phyloP scores from a whole-genome alignment of 2,113 vertebrate genomes.

The Orthonyx spaldingii region DNA sequence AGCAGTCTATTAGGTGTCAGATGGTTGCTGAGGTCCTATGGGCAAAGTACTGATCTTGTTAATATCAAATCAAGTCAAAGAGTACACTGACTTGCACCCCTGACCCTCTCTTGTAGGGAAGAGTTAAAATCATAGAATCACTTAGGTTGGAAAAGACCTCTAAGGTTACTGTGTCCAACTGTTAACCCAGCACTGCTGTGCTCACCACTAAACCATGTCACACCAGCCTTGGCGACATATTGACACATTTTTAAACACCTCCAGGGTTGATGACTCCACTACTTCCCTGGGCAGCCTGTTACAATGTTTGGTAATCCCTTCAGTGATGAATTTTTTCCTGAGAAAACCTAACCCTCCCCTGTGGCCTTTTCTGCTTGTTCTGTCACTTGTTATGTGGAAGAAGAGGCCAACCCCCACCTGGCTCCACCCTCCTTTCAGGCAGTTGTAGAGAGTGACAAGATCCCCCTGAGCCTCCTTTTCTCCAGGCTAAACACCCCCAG shows the following conservation, averaged over 20 bases:
- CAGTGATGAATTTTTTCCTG: background rate
- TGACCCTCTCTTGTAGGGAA: background rate
- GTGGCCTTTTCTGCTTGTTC: background rate
- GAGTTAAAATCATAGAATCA: background rate
- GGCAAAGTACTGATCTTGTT: background rate
- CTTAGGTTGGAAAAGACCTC: background rate
- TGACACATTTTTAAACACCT: background rate
- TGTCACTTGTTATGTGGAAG: rapidly evolving
- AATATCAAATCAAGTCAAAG: background rate
- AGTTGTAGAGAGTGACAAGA: rapidly evolving
- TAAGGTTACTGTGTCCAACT: background rate
- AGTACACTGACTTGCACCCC: background rate
- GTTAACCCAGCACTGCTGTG: background rate
- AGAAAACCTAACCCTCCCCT: background rate
- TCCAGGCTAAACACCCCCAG: background rate
- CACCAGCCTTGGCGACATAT: background rate
- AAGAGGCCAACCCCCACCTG: rapidly evolving
- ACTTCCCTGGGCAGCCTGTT: background rate
- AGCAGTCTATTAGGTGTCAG: background rate
- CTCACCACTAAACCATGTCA: background rate
- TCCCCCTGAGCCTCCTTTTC: background rate
- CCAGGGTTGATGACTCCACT: background rate
- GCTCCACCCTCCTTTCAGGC: background rate
- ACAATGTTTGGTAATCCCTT: background rate
- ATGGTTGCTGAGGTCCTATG: background rate